Conservation (phyloP, 2,888 invertebrate species). For the Drosophila mettleri region DNA sequence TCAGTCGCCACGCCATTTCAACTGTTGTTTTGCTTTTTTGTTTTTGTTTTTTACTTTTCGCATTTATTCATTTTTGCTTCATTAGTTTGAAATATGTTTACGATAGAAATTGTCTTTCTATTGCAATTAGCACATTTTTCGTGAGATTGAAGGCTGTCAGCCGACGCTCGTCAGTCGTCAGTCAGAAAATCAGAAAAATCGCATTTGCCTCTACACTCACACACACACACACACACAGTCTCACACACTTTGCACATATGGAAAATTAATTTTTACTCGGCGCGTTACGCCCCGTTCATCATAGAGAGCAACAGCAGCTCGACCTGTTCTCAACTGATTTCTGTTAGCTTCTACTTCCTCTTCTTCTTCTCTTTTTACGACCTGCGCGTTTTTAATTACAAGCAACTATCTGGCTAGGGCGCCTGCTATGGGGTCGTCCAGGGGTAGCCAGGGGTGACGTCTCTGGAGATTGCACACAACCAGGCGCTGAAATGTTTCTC, state of each 20-base stretch:
- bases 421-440: constrained; percentile 18
- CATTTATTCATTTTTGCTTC: constrained; percentile 56
- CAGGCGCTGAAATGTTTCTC: constrained; percentile 60
- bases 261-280: constrained; percentile 73
- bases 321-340: constrained; percentile 68
- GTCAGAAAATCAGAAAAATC: constrained; percentile 38
- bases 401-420: constrained; percentile 58
- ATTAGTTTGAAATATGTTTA: constrained; percentile 71
- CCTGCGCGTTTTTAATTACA: constrained; percentile 75
- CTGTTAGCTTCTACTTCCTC: constrained; percentile 12
- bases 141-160: constrained; percentile 75
- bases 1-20: constrained; percentile 49
- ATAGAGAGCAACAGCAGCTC: constrained; percentile 36
- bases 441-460: constrained; percentile 24
- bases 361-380: constrained; percentile 53
- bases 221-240: background rate
- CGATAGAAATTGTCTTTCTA: constrained; percentile 76
- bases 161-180: constrained; percentile 43
- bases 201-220: constrained; percentile 20
- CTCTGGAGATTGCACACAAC: constrained; percentile 35
- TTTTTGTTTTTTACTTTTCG: constrained; percentile 16
- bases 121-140: constrained; percentile 77
- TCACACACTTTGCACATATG: constrained; percentile 44
- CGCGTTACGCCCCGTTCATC: constrained; percentile 59
- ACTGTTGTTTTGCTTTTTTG: constrained; percentile 30